Base-by-base conservation (phyloP, 2,113 vertebrate genomes). In the Pipa parva region DNA sequence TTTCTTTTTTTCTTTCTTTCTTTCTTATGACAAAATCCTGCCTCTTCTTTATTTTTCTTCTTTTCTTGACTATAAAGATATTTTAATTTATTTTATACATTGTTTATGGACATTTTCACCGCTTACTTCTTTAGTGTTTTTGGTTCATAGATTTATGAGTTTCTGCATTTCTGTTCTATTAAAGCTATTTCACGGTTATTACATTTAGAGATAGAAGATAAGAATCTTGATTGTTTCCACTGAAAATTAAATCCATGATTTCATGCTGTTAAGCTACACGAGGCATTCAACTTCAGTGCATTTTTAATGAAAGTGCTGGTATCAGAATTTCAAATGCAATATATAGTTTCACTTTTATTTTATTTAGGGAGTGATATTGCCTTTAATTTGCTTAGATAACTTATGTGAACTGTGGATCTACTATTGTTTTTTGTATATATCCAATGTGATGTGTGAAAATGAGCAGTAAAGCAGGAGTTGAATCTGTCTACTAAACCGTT, bases 171-270 rank as follows among this genome's bases (percentile, higher is more conserved):
- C 56, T 39, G 29, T 68, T 70, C 66, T 60, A 58, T 70, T 70
- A 70, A 49, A 70, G 66, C 66, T 70, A 70, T 70, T 70, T 70
- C 66, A 70, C 59, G 66, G 66, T 61, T 70, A 70, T 70, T 70
- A 70, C 66, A 70, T 70, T 70, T 54, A 70, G 66, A 61, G 66
- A 70, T 54, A 58, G 66, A 61, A 48, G 58, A 60, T 61, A 61
- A 9, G 65, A 60, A 69, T 60, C 57, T 52, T 69, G 57, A 69
- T 69, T 69, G 66, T 70, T 70, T 70, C 58, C 36, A 61, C 57
- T 70, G 66, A 59, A 70, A 70, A 70, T 70, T 70, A 70, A 70
- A 70, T 70, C 66, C 37, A 39, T 54, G 66, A 70, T 61, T 70
- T 61, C 66, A 61, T 51, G 66, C 57, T 48, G 66, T 61, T 70